Evolutionary conservation across 2,888 invertebrate genomes (phyloP).

Genomic region (Melanostoma mellinum): DNA sequence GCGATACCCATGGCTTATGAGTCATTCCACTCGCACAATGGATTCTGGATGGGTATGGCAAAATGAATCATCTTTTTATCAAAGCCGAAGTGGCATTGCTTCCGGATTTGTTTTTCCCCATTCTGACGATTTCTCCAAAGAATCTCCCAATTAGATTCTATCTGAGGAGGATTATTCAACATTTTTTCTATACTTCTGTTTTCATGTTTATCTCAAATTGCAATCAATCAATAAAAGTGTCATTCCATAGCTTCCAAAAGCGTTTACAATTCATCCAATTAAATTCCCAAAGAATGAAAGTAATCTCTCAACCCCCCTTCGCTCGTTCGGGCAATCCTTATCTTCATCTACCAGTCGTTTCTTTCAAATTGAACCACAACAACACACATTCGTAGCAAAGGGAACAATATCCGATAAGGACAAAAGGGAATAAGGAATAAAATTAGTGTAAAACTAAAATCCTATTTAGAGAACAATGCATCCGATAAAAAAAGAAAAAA

Average conservation of each 20-base stretch:
- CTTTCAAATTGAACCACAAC: slow-evolving; percentile 40
- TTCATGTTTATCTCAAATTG: slow-evolving; percentile 56
- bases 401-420: slow-evolving; percentile 66
- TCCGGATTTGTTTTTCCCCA: slow-evolving; percentile 26
- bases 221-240: slow-evolving; percentile 71
- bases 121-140: slow-evolving; percentile 3
- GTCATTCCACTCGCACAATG: slow-evolving; percentile 24
- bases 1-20: slow-evolving; percentile 16
- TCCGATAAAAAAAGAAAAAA: slow-evolving; percentile 55
- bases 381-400: slow-evolving; percentile 10
- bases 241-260: slow-evolving; percentile 53
- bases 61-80: slow-evolving; percentile 53
- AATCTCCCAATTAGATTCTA: slow-evolving; percentile 57
- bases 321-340: slow-evolving; percentile 36
- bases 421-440: slow-evolving; percentile 56
- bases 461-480: slow-evolving; percentile 71
- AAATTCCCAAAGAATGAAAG: slow-evolving; percentile 58
- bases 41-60: not conserved
- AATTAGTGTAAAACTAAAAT: slow-evolving; percentile 73
- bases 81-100: slow-evolving; percentile 1
- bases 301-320: slow-evolving; percentile 42
- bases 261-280: slow-evolving; percentile 64
- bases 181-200: not conserved
- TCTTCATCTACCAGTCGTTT: slow-evolving; percentile 64
- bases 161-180: slow-evolving; percentile 31